Conservation (phyloP, 2,113 vertebrate genomes). For the Paradisaea rubra region DNA sequence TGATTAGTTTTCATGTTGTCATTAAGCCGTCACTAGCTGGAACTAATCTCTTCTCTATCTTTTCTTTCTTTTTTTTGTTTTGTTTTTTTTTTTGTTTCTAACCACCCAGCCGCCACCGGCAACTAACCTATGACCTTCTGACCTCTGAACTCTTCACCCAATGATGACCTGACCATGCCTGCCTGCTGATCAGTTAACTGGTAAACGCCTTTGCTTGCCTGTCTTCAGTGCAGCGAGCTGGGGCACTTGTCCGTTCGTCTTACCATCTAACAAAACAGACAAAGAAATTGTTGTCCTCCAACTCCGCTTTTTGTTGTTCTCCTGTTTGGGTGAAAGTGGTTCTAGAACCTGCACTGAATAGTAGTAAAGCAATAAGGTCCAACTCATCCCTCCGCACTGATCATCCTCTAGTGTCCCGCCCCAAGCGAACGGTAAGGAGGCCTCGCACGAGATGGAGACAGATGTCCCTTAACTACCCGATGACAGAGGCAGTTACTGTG, state of each 20-base stretch:
- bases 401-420: constrained; percentile 71
- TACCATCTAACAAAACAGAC: constrained; percentile 85
- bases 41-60: constrained; percentile 99
- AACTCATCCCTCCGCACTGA: constrained; percentile 79
- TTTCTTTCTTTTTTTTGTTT: constrained; percentile 81
- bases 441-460: constrained; percentile 74
- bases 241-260: constrained; percentile 85
- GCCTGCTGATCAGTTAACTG: constrained; percentile 98
- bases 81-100: constrained; percentile 83
- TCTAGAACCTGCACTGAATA: constrained; percentile 89
- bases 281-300: constrained; percentile 80
- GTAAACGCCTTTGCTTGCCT: constrained; percentile 90
- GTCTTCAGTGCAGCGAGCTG: constrained; percentile 87
- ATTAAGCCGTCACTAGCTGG: constrained; percentile 99
- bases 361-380: constrained; percentile 91
- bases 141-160: constrained; percentile 99
- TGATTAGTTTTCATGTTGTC: constrained; percentile 98
- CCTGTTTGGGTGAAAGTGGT: constrained; percentile 81
- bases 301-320: constrained; percentile 71
- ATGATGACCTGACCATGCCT: constrained; percentile 99
- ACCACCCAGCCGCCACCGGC: constrained; percentile 99
- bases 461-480: constrained; percentile 72
- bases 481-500: constrained; percentile 83
- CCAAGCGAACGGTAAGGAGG: constrained; percentile 79
- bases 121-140: constrained; percentile 99